A percentile compares a stretch with the other conserved stretches of the same genome.
Conservation (phyloP, 2,888 invertebrate species). For the Pinctada fucata region DNA sequence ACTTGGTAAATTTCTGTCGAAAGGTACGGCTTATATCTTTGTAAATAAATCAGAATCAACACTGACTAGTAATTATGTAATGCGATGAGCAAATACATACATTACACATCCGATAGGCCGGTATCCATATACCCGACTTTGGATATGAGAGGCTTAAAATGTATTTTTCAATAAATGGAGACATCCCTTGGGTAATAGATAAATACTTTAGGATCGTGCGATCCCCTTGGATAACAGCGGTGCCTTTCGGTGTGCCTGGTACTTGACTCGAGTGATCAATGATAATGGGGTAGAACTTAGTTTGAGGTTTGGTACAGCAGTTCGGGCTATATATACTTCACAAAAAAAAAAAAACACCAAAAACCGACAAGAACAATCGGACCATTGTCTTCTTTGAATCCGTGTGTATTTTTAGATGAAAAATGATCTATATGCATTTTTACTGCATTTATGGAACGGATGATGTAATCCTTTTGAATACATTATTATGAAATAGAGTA, state of each 20-base stretch:
- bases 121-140: background rate
- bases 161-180: background rate
- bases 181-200: background rate
- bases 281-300: too few species aligned
- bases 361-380: too few species aligned
- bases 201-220: background rate
- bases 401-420: too few species aligned
- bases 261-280: background rate
- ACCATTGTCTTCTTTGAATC: too few species aligned
- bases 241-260: background rate
- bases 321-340: too few species aligned
- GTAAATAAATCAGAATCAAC: background rate
- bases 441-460: too few species aligned
- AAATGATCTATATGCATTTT: too few species aligned
- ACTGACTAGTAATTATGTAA: background rate
- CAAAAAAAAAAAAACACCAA: too few species aligned
- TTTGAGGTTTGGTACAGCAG: too few species aligned
- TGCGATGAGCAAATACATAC: background rate
- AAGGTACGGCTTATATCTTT: background rate
- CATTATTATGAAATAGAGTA: too few species aligned
- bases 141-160: background rate
- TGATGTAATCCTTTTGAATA: too few species aligned
- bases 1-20: too few species aligned
- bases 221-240: background rate
- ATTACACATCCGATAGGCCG: background rate